phyloP scores from a whole-genome alignment of 2,113 vertebrate species.

The Siniperca knerii region DNA sequence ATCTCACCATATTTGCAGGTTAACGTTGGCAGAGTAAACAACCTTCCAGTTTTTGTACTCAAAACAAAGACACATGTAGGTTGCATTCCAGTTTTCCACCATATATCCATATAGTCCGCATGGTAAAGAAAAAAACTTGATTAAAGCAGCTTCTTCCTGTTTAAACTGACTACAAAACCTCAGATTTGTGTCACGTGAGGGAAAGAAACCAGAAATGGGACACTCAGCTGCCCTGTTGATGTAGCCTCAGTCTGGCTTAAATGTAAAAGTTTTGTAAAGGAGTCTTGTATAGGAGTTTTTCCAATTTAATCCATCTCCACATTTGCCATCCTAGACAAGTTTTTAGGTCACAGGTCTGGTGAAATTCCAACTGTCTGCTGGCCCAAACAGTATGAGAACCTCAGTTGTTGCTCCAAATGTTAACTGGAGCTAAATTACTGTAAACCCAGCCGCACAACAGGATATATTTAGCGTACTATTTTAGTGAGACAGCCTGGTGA shows the following conservation, averaged over 20 bases:
- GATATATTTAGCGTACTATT: constrained; percentile 85
- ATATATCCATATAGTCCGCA: not conserved
- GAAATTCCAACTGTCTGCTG: not conserved
- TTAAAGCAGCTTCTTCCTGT: not conserved
- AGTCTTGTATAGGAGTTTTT: not conserved
- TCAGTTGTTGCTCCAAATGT: constrained; percentile 13
- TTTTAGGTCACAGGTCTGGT: not conserved
- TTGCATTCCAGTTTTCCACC: not conserved
- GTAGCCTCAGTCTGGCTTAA: not conserved
- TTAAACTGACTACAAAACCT: not conserved
- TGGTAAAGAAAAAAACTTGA: not conserved
- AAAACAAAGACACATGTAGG: not conserved
- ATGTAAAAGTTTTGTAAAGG: not conserved
- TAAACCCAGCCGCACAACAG: constrained; percentile 67
- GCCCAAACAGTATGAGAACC: not conserved
- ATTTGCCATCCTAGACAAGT: not conserved
- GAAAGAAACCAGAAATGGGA: not conserved
- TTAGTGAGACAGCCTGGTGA: constrained; percentile 77
- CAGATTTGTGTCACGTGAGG: not conserved
- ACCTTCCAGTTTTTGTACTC: not conserved
- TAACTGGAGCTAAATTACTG: constrained; percentile 29
- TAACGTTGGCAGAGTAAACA: not conserved
- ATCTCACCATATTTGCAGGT: not conserved
- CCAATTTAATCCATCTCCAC: not conserved
- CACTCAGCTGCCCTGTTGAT: not conserved